Conservation (phyloP, 2,797 vertebrate species). For the Enteromius mattozi region DNA sequence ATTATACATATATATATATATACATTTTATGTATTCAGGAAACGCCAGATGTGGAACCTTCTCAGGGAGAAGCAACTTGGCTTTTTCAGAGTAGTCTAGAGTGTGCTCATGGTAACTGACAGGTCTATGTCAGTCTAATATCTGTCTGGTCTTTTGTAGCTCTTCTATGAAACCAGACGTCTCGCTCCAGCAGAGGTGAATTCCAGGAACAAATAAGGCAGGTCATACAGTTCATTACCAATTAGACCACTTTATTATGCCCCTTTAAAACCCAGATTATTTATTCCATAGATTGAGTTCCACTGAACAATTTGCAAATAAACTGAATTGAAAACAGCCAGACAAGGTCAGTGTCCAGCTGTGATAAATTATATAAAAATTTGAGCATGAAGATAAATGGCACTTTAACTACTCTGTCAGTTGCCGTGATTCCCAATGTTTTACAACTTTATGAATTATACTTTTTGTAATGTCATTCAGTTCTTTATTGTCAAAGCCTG, state of each 20-base stretch:
- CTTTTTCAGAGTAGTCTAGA: background rate
- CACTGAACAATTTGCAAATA: slow-evolving; percentile 41
- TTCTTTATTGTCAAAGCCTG: background rate
- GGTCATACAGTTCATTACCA: slow-evolving; percentile 31
- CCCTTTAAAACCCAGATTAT: slow-evolving; percentile 44
- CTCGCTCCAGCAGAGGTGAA: slow-evolving; percentile 20
- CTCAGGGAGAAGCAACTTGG: background rate
- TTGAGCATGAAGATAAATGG: slow-evolving; percentile 52
- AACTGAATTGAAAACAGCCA: slow-evolving; percentile 45
- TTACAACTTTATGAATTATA: slow-evolving; percentile 46
- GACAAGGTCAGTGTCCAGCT: slow-evolving; percentile 51
- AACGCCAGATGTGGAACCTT: background rate
- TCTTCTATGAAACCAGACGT: background rate
- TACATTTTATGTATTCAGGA: background rate
- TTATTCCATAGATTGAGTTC: slow-evolving; percentile 35
- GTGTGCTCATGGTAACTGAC: background rate
- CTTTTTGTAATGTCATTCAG: slow-evolving; percentile 15
- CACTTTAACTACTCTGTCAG: slow-evolving; percentile 56
- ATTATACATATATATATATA: too few species aligned
- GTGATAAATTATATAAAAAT: slow-evolving; percentile 60
- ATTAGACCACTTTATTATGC: slow-evolving; percentile 37
- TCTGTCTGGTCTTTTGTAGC: slow-evolving; percentile 5
- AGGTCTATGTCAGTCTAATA: background rate
- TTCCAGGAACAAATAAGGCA: slow-evolving; percentile 43
- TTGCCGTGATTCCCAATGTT: slow-evolving; percentile 42